Evolutionary conservation across 2,888 invertebrate genomes (phyloP), one percentile per base, ranked within the genome.

Genomic region (Chrysolina americana): DNA sequence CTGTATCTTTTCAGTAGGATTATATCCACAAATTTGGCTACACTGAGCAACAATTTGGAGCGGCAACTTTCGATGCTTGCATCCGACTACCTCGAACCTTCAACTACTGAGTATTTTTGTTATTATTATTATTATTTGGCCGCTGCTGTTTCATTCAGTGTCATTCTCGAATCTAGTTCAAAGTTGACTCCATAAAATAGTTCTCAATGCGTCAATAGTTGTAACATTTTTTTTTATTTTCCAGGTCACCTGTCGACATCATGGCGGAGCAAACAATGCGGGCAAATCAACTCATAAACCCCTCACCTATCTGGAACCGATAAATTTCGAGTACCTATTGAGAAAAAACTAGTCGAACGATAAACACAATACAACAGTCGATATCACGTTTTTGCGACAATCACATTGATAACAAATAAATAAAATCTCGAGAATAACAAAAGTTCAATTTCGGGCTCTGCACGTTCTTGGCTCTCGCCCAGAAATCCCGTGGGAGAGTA

Each of bases 281-380:
- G 63, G 70, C 56, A 13, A 66, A 63, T 19, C 50, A 63, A 63
- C 66, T 66, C 68, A n/a, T 48, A 65, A 69, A 69, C 59, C 48
- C 65, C 56, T 69, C 68, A 68, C 28, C 65, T 69, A 73, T 74
- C 70, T 66, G 56, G 65, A 17, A 47, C 50, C 59, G 76, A 77
- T 77, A 77, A 76, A 74, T 44, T 59, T 77, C 68, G 68, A 77
- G 76, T 77, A 62, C 53, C 73, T 28, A 56, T 74, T 47, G 41
- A 56, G 72, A 70, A 64, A 71, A 71, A 69, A 68, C 41, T 50
- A 50, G 65, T 69, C 36, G 69, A 68, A 70, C 62, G 50, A 70
- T 36, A 36, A 36, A 64, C 19, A 44, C 59, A 48, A 56, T 41
- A 64, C 70, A 10, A 9, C 23, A 70, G 70, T 70, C 36, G 65